Evolutionary conservation across 2,797 vertebrate genomes (phyloP), one percentile per base, ranked within the genome.

Genomic region (Phoebastria nigripes): DNA sequence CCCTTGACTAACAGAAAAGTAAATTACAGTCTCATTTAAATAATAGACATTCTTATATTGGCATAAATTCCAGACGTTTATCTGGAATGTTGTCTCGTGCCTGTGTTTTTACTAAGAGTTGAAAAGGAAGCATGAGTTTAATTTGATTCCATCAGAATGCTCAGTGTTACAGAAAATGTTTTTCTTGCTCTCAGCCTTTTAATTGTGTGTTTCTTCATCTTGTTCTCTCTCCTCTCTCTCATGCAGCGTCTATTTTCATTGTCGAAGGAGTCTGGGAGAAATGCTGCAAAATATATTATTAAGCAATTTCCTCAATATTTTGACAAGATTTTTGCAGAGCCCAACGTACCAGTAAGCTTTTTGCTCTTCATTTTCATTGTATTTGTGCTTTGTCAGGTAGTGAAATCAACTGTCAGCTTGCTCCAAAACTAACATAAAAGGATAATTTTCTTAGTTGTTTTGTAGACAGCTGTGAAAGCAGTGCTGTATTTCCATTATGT

Each of bases 261-360:
- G 82, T 98, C 99, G 3, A 99, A 98, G 96, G 99, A 99, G 94
- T 99, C 99, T 1, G 99, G 99, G 15, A 98, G 90, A 97, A 98
- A 98, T 94, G 98, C 99, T 73, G 99, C 99, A 16, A 99, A 98
- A 89, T 99, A 98, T 93, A 98, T 99, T 61, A 54, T 99, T 93
- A 98, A 98, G 83, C 98, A 74, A 17, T 98, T 99, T 80, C 99
- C 99, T 21, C 98, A 98, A 29, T 99, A 98, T 94, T 99, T 99
- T 98, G 98, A 98, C 93, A 99, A 98, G 95, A 98, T 99, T 93
- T 97, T 98, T 71, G 98, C 99, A 59, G 98, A 99, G 54, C 99
- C 99, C 37, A 98, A 99, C 4, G 93, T 99, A 96, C 98, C 98
- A 55, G 99, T 99, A 98, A 99, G 98, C 20, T 28, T 69, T 82